phyloP scores from a whole-genome alignment of 2,797 vertebrate species.

The Nyctalus aviator region DNA sequence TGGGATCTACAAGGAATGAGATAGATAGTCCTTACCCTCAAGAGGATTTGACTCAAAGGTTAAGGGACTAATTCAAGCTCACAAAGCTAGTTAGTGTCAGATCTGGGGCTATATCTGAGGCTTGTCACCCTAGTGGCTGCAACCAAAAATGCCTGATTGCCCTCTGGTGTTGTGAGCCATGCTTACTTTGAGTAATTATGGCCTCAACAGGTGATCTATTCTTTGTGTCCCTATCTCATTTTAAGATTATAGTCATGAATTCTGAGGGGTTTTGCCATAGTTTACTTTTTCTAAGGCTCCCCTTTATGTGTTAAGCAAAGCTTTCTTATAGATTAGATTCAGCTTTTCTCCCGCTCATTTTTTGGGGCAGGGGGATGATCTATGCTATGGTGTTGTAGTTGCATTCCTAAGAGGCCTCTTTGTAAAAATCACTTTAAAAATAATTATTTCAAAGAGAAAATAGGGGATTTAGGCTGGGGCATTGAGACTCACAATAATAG shows the following conservation, averaged over 20 bases:
- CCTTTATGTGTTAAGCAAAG: constrained; percentile 34
- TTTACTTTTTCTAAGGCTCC: background rate
- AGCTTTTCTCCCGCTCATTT: background rate
- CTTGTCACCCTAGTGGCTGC: background rate
- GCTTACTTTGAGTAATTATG: constrained; percentile 14
- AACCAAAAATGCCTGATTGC: background rate
- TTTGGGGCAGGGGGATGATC: background rate
- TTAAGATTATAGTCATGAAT: constrained; percentile 36
- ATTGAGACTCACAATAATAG: constrained; percentile 57
- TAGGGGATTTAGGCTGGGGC: constrained; percentile 24
- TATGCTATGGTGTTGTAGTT: background rate
- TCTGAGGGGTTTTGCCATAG: background rate
- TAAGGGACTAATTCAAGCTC: background rate
- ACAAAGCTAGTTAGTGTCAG: background rate
- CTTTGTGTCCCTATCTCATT: background rate
- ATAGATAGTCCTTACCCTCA: background rate
- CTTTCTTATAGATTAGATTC: background rate
- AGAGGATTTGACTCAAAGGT: background rate
- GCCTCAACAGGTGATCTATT: background rate
- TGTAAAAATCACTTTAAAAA: constrained; percentile 66
- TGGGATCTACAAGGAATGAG: background rate
- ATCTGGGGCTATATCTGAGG: background rate
- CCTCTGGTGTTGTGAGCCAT: background rate
- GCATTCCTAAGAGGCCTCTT: constrained; percentile 44
- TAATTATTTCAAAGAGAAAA: constrained; percentile 72